These are phyloP conservation scores for Hystrix cristata DNA, from an alignment of 2,113 vertebrate species.

Conservation along the genomic window DNA sequence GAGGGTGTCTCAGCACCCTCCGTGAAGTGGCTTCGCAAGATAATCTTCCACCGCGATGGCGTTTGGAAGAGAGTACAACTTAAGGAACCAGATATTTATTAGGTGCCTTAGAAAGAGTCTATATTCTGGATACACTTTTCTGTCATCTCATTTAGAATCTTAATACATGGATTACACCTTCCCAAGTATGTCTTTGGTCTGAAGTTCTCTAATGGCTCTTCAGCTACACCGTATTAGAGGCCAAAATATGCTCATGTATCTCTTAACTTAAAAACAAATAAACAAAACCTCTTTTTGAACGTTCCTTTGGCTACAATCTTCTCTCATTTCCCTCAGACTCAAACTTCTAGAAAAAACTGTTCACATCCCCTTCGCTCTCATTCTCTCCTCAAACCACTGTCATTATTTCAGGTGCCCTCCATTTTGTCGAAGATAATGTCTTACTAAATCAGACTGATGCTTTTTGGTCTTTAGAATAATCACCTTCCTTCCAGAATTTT, in stretches of 20 bases:
- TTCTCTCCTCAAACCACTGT: neutral
- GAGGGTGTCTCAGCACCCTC: neutral
- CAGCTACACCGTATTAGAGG: neutral
- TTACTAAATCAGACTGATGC: neutral
- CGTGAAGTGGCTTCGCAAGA: neutral
- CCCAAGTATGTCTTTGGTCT: neutral
- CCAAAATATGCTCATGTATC: neutral
- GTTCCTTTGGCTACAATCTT: neutral
- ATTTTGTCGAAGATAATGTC: neutral
- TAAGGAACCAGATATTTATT: neutral
- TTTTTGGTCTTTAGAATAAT: neutral
- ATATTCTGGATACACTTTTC: neutral
- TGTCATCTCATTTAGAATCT: neutral
- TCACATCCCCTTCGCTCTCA: neutral
- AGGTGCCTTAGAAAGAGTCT: neutral
- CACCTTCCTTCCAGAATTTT: conserved; percentile 61
- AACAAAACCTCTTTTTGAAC: neutral
- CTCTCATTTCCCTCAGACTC: conserved; percentile 23
- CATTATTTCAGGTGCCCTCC: neutral
- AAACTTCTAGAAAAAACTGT: neutral
- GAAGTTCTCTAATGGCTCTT: neutral
- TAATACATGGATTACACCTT: neutral
- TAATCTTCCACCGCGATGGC: neutral
- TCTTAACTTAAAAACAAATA: conserved; percentile 54
- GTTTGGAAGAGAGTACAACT: neutral